phyloP scores from a whole-genome alignment of 35 echinoderm and acorn worm genomes.

The Apostichopus japonicus region DNA sequence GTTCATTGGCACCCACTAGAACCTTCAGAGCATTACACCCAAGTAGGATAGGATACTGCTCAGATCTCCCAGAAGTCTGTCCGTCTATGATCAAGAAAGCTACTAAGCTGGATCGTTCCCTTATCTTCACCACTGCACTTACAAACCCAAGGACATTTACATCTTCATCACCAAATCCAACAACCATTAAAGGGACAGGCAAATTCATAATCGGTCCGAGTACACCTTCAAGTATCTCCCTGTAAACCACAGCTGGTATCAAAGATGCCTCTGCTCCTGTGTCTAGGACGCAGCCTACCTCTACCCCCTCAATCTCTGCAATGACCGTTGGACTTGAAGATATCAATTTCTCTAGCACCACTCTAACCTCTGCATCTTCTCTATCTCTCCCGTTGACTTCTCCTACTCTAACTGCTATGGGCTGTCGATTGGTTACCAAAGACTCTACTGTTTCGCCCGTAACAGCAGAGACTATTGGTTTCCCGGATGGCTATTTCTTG shows the following conservation, averaged over 20 bases:
- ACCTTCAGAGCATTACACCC: constrained; percentile 26
- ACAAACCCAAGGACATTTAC: background rate
- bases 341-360: background rate
- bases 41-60: constrained; percentile 1
- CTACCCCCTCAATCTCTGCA: constrained; percentile 21
- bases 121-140: background rate
- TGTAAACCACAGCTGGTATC: constrained; percentile 51
- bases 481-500: too few relatives aligned
- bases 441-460: too few relatives aligned
- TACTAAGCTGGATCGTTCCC: background rate
- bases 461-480: too few relatives aligned
- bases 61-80: background rate
- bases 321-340: constrained; percentile 55
- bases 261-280: constrained; percentile 69
- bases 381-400: too few relatives aligned
- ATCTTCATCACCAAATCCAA: background rate
- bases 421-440: too few relatives aligned
- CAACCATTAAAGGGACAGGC: background rate
- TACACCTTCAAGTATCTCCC: constrained; percentile 14
- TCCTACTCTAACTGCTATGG: too few relatives aligned
- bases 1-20: background rate
- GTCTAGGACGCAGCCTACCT: constrained; percentile 62
- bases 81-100: background rate
- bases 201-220: background rate
- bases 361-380: background rate